Evolutionary conservation across 2,113 vertebrate species (phyloP), one percentile per base, ranked within the genome.

Genomic region (Hemiprocne comata): DNA sequence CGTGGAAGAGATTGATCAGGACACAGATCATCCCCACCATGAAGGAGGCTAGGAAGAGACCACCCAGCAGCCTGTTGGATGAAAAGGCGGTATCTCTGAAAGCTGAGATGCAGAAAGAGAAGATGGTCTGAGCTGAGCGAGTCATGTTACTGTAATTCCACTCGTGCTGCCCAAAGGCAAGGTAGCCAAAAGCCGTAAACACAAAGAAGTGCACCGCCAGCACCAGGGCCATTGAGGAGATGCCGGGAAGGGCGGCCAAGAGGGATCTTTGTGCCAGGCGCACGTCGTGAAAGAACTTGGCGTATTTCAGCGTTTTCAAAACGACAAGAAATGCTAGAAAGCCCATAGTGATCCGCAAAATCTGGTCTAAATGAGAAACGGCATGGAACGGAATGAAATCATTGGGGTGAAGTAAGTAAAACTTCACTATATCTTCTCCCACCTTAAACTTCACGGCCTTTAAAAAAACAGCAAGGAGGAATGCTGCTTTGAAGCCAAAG

Each of bases 151-250:
- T 96, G 77, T 98, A 98, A 78, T 86, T 89, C 96, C 92, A 91
- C 10, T 98, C 97, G 1, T 97, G 92, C 50, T 98, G 97, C 12
- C 98, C 97, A 11, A 98, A 98, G 3, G 96, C 97, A 36, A 98
- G 76, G 81, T 96, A 97, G 33, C 98, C 98, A 5, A 97, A 96
- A 26, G 90, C 55, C 87, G 84, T 62, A 7, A 96, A 98, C 16
- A 82, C 62, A 14, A 97, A 95, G 55, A 97, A 92, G 31, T 84
- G 97, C 17, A 97, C 16, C 2, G 65, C 60, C 10, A 96, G 74
- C 26, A 98, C 26, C 1, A 98, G 4, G 4, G 96, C 93, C 94
- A 97, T 72, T 20, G 97, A 97, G 60, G 85, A 97, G 77, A 98
- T 95, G 42, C 79, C 77, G 0, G 97, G 96, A 60, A 97, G 87